phyloP scores from a whole-genome alignment of 2,797 vertebrate genomes.

The Helarctos malayanus region DNA sequence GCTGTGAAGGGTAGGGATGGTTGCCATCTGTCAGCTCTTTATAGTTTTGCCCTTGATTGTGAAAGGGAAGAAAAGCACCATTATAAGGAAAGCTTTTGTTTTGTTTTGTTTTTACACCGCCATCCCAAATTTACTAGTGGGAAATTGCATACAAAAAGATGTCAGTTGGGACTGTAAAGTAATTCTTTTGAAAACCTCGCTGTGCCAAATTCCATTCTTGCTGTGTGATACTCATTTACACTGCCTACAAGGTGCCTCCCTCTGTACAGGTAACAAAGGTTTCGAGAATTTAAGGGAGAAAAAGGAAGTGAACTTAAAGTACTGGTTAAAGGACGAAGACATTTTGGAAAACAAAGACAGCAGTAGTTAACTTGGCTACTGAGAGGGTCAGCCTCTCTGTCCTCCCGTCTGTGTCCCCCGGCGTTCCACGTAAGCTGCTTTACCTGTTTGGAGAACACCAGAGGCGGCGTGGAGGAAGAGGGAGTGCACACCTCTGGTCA shows the following conservation, averaged over 20 bases:
- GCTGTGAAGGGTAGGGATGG: constrained; percentile 53
- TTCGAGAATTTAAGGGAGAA: not conserved
- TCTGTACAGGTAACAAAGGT: not conserved
- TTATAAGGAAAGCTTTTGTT: constrained; percentile 55
- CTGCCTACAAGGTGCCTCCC: not conserved
- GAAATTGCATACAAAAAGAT: constrained; percentile 70
- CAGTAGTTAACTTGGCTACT: not conserved
- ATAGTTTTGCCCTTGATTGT: constrained; percentile 65
- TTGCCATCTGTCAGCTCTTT: constrained; percentile 77
- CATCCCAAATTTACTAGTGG: not conserved
- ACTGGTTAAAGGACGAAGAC: not conserved
- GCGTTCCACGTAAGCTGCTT: not conserved
- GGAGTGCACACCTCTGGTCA: too few species aligned
- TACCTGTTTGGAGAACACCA: not conserved
- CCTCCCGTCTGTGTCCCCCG: not conserved
- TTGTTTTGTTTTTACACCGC: not conserved
- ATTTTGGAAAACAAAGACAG: not conserved
- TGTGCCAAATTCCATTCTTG: constrained; percentile 68
- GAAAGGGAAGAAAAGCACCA: constrained; percentile 63
- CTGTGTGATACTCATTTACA: constrained; percentile 40
- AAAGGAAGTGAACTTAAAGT: not conserved
- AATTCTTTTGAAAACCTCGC: constrained; percentile 73
- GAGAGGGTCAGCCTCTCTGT: fast-evolving
- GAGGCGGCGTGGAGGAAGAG: not conserved
- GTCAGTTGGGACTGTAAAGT: constrained; percentile 51